Evolutionary conservation across 2,888 invertebrate species (phyloP), one percentile per base, ranked within the genome.

Genomic region (Sicus ferrugineus): DNA sequence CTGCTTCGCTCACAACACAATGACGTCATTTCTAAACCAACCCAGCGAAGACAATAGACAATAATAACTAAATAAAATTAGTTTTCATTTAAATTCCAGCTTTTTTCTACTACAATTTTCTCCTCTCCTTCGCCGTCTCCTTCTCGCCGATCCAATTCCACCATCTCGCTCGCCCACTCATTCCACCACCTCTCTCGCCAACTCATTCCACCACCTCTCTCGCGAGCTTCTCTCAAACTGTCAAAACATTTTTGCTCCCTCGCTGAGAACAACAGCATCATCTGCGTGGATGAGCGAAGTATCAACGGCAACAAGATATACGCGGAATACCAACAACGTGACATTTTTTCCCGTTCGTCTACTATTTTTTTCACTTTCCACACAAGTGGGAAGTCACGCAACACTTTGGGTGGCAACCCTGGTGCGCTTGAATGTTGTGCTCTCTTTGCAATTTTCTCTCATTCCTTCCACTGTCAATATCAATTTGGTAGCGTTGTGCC

Each of bases 401-500:
- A n/a, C 14, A 42, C 14, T 4, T 14, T 11, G 11, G 50, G 19
- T 30, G 61, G 16, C 31, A 16, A 31, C 21, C 16, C 5, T 21
- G 64, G 30, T 7, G 50, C 50, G 52, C 19, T n/a, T n/a, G n/a
- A n/a, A n/a, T n/a, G 21, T 52, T 50, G 50, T 50, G 50, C 50
- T 50, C 64, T 21, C 19, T n/a, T 31, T n/a, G 50, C 50, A 64
- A 64, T 64, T 64, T 64, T 64, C n/a, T n/a, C n/a, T n/a, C 30
- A 64, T 64, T 64, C 64, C 34, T 52, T 64, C 64, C 52, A 52
- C 64, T 64, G 50, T 64, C 64, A 50, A 64, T 64, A 50, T 64
- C 64, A 64, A 64, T 64, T 64, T 64, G 64, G 64, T 21, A 64
- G 52, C 28, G 63, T n/a, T 48, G 63, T 63, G 48, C 48, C 46